Conservation (phyloP, 2,113 vertebrate species). For the Aythya baeri region DNA sequence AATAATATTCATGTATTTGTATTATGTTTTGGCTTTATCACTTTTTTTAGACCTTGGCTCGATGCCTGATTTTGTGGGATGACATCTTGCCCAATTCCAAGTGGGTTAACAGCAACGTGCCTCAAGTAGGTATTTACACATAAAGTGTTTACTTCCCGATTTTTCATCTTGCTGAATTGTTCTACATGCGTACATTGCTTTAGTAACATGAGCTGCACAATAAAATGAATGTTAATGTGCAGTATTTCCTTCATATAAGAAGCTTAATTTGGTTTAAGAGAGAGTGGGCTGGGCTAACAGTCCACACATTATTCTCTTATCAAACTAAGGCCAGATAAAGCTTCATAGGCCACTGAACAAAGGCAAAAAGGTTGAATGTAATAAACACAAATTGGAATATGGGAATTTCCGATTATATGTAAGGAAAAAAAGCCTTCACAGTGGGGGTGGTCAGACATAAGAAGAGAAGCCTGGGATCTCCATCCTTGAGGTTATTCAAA, state of each 20-base stretch:
- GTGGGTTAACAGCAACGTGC: conserved; percentile 97
- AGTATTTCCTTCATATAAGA: not conserved
- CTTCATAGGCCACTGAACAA: not conserved
- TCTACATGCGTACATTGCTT: accelerated
- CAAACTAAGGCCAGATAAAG: not conserved
- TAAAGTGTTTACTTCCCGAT: not conserved
- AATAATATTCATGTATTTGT: not conserved
- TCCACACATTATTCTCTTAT: not conserved
- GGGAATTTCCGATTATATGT: not conserved
- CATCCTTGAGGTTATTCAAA: not conserved
- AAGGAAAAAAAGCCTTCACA: not conserved
- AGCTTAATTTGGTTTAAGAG: not conserved
- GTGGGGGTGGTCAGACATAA: no score
- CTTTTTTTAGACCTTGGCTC: conserved; percentile 87
- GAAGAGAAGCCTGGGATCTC: not conserved
- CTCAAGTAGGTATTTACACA: conserved; percentile 82
- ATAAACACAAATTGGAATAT: not conserved
- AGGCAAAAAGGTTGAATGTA: not conserved
- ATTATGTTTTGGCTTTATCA: not conserved
- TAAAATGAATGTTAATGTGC: not conserved
- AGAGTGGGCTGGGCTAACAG: not conserved
- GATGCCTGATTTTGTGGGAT: conserved; percentile 98
- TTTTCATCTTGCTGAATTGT: not conserved
- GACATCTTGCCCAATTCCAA: conserved; percentile 93
- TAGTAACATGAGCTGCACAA: not conserved